Conservation (phyloP, 2,113 vertebrate genomes). For the Sterna hirundo region DNA sequence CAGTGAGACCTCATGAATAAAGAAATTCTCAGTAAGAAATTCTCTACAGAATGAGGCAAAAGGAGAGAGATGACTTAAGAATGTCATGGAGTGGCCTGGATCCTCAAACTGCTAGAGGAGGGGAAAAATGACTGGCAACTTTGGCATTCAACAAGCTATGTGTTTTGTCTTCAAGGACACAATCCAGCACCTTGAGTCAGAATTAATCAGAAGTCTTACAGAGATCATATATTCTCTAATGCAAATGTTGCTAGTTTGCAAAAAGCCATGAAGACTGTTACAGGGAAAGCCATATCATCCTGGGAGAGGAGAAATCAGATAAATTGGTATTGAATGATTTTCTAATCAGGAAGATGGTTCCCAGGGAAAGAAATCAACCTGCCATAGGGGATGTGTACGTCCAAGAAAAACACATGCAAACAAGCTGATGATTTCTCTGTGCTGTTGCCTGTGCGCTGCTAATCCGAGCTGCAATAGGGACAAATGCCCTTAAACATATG, state of each 20-base stretch:
- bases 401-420: neutral
- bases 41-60: neutral
- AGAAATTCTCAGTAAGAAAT: neutral
- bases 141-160: neutral
- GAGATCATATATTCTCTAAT: neutral
- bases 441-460: neutral
- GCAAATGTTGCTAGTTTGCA: neutral
- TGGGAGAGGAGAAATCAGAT: neutral
- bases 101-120: neutral
- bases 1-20: neutral
- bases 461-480: neutral
- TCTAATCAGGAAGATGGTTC: neutral
- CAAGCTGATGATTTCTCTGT: neutral
- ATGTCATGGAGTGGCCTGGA: neutral
- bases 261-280: neutral
- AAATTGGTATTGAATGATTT: neutral
- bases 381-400: neutral
- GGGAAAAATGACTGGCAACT: neutral
- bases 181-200: neutral
- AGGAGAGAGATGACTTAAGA: neutral
- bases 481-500: neutral
- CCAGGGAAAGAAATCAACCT: neutral
- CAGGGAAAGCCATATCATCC: neutral
- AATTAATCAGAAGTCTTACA: neutral
- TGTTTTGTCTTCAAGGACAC: neutral